Evolutionary conservation across 2,888 invertebrate genomes (phyloP).

Genomic region (Geotrupes spiniger): DNA sequence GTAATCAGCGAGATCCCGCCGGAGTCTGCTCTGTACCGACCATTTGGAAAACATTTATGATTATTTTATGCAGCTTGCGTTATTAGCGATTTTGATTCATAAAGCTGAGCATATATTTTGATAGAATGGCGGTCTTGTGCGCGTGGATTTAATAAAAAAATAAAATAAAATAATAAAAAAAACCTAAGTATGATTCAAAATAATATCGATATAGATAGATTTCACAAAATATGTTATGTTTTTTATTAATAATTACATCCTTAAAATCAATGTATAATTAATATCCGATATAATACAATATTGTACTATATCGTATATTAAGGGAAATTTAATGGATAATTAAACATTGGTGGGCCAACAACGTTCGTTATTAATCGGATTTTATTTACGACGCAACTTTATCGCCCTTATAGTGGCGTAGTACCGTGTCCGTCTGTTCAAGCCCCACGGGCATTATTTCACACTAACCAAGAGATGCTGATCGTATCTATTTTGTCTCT

Average conservation of each 20-base stretch:
- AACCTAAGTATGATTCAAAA: background rate
- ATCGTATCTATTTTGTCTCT: slow-evolving; percentile 40
- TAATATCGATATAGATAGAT: background rate
- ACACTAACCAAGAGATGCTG: slow-evolving; percentile 45
- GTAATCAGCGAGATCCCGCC: slow-evolving; percentile 40
- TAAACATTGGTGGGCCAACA: slow-evolving; percentile 31
- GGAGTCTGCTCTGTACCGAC: slow-evolving; percentile 33
- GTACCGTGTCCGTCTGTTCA: slow-evolving; percentile 25
- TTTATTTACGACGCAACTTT: slow-evolving; percentile 29
- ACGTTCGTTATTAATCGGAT: slow-evolving; percentile 31
- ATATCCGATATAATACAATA: too few species aligned
- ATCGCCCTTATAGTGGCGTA: slow-evolving; percentile 27
- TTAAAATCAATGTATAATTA: too few species aligned
- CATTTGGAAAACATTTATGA: slow-evolving; percentile 42
- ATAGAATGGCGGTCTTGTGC: background rate
- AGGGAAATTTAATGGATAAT: slow-evolving; percentile 23
- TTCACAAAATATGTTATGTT: background rate
- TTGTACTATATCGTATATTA: too few species aligned
- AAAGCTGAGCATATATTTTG: slow-evolving; percentile 17
- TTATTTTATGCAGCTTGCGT: slow-evolving; percentile 40
- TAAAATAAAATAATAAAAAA: background rate
- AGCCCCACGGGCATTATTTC: slow-evolving; percentile 49
- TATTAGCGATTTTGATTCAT: slow-evolving; percentile 33
- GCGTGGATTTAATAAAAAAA: background rate
- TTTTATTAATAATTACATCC: too few species aligned